Evolutionary conservation across 2,797 vertebrate genomes (phyloP), one percentile per base, ranked within the genome.

Genomic region (Anguilla anguilla): DNA sequence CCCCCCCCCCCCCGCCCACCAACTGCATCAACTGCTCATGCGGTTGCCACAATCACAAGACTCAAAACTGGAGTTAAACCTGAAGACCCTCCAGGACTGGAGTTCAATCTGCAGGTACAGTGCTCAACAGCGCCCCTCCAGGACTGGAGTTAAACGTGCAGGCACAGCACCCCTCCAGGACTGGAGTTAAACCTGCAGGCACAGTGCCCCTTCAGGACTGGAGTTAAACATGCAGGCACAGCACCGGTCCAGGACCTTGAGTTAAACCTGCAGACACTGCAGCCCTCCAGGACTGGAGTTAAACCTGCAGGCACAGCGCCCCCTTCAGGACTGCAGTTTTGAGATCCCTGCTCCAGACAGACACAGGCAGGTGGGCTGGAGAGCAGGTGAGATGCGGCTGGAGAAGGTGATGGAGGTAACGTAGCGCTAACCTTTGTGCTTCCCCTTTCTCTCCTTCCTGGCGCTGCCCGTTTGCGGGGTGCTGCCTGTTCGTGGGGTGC

Each of bases 361-460:
- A 31, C 57, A 67, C 57, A 83, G 17, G 79, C 69, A 87, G 83
- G 31, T 25, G 35, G 72, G 39, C 51, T 1, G 79, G 57, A 55
- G 22, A 17, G 57, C 25, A 17, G 46, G 46, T n/a, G 64, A 69
- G 5, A 28, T 9, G 64, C 6, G 64, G 64, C 59, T 3, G 22
- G 59, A 3, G 59, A 6, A 61, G 59, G 59, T 61, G 59, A 22
- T 17, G 59, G 19, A 22, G 5, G 6, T 61, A 72, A 84, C 87
- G 74, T 85, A 93, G 93, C 91, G 94, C 98, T 97, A 95, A 99
- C 99, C 99, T 99, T 98, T 99, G 94, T 98, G 97, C 92, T 98
- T 99, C 85, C 97, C 97, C 94, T 96, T 98, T 96, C 97, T 97
- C 95, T 99, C 98, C 94, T 98, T 99, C 95, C 96, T 98, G 90